Base-by-base conservation (phyloP, 2,888 invertebrate genomes). In the Tiliacea citrago region DNA sequence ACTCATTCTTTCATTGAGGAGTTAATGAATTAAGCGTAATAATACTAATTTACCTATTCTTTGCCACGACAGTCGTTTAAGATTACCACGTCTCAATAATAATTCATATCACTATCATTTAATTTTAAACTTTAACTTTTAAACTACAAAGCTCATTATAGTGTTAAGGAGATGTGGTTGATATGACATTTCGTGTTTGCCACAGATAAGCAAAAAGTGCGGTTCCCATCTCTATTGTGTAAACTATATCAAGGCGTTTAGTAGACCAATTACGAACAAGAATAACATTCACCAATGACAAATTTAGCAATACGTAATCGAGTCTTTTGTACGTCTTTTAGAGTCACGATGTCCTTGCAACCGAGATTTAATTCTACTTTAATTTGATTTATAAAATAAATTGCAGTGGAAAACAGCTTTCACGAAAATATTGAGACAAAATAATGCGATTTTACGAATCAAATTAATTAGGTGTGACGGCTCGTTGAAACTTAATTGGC, bases 141-240 rank as follows among this genome's bases (percentile, higher is more conserved):
- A 12, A 8, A 13, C 0, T 0, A 21, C 49, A 81, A 49, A 67
- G 85, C 73, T 53, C 35, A 66, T 29, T 60, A 35, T 62, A 35
- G 1, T n/a, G 9, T 29, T 4, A n/a, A 13, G 29, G 5, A 57
- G 49, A 60, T 57, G 13, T 29, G 24, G 70, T 55, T 63, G 42
- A 67, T 76, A 61, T 45, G 57, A 21, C 73, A 49, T 83, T 87
- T 61, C 45, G 53, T 75, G 58, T 66, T 69, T 57, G 21, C 35
- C 0, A n/a, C 13, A 42, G 76, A 75, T 68, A 63, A 75, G 81
- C 82, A 90, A 89, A 87, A 89, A 85, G 77, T 83, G 83, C 49
- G 45, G 75, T 83, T 86, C 86, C 68, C 82, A 81, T 73, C 79
- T 82, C 86, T 79, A 90, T 91, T 91, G 92, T 90, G 82, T 82